Evolutionary conservation across 2,888 invertebrate genomes (phyloP).

Genomic region (Trichopoda pennipes): DNA sequence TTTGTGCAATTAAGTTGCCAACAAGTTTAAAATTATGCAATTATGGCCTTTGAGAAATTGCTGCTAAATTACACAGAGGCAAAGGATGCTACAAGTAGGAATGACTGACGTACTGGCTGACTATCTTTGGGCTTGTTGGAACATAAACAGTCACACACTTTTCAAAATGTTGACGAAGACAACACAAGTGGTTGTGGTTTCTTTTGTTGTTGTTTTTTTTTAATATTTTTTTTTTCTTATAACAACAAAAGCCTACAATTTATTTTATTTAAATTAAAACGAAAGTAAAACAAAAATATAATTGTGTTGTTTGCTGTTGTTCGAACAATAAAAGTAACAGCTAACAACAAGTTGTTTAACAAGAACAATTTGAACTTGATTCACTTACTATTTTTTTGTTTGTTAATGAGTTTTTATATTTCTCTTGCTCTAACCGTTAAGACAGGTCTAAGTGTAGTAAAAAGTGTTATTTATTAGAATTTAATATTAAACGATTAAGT

Average conservation of each 20-base stretch:
- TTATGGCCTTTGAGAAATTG: conserved; percentile 79
- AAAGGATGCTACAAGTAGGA: not conserved
- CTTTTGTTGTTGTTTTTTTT: too few species aligned
- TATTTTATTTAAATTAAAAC: conserved; percentile 57
- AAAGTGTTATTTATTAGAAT: conserved; percentile 54
- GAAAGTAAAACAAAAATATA: conserved; percentile 51
- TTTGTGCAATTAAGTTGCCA: conserved; percentile 80
- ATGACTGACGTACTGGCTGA: conserved; percentile 3
- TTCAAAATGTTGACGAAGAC: not conserved
- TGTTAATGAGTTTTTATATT: too few species aligned
- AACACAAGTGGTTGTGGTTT: too few species aligned
- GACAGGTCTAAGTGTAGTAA: conserved; percentile 29
- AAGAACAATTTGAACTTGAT: not conserved
- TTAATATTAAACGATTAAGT: conserved; percentile 47
- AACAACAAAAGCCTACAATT: conserved; percentile 28
- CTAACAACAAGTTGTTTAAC: conserved; percentile 33
- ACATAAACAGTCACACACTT: conserved; percentile 26
- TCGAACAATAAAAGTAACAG: conserved; percentile 38
- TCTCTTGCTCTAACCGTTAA: not conserved
- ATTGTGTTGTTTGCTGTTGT: conserved; percentile 19
- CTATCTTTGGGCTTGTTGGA: not conserved
- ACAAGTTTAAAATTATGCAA: conserved; percentile 80
- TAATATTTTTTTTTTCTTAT: too few species aligned
- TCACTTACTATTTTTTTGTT: not conserved
- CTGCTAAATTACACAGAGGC: conserved; percentile 75